Base-by-base conservation (phyloP, 92 coral and sea anemone species). In the Epizoanthus illoricatus region DNA sequence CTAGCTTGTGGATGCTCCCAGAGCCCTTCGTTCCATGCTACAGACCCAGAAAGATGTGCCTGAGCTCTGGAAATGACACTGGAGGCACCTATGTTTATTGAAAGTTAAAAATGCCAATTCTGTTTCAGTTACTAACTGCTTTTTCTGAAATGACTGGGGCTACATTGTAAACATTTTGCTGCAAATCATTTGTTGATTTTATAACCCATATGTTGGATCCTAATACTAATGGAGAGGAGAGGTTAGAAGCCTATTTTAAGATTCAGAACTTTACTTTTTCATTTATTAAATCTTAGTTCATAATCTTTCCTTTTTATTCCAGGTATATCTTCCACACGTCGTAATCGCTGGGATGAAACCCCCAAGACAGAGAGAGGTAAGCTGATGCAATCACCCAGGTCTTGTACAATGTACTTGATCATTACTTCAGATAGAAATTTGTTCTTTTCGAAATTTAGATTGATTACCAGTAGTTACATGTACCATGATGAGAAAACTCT, bases 281-380 rank as follows among this genome's bases (percentile, higher is more conserved):
- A 59, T 47, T 39, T 19, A 58, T 3, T 71, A 55, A 23, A 24
- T 54, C 20, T 60, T 17, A 33, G 21, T 6, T 17, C n/a, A 39
- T n/a, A 33, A 39, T 28, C 49, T 36, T 10, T 5, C 59, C 45
- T 43, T 21, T 54, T 63, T 5, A 66, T 69, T 19, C 18, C 63
- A 93, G 98, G 99, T 69, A 72, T 93, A 84, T 88, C 97, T 61
- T 97, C 99, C 40, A 73, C 98, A 20, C 86, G 99, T 10, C 90
- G 97, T 70, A 97, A 97, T 81, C 93, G 99, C 42, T 97, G 99
- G 99, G 99, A 97, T 85, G 99, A 97, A 84, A 97, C 99, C 9
- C 99, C 99, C 52, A 97, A 97, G 82, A 89, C 98, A 62, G 98
- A 95, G 40, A 90, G 98, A 83, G 95, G 95, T 91, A 43, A 70